Base-by-base conservation (phyloP, 2,888 invertebrate genomes). In the Clitarchus hookeri region DNA sequence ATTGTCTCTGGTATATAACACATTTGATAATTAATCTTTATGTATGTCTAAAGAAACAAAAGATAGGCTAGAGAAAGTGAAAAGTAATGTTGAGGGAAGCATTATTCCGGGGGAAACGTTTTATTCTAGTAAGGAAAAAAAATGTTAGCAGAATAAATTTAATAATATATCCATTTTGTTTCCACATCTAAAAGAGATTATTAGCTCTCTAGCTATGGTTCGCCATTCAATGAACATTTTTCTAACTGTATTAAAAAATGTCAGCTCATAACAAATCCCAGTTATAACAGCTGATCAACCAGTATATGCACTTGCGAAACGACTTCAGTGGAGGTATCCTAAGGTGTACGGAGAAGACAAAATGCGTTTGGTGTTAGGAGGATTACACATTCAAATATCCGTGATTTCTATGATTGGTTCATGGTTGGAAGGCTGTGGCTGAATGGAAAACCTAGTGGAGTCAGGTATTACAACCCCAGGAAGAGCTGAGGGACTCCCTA, bases 111-210 rank as follows among this genome's bases (percentile, higher is more conserved):
- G 79, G 79, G 79, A 12, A 26, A 12, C n/a, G 25, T n/a, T 78
- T n/a, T 79, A 25, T 13, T 79, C 13, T 79, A 4, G 79, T 79
- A 79, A 79, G 23, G n/a, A 79, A 79, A n/a, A n/a, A 79, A 79
- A n/a, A 26, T 12, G 4, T 79, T 12, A n/a, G 23, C 6, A n/a
- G 9, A 12, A 26, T 11, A 19, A n/a, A 79, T 27, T n/a, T 8
- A 79, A 79, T 0, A 79, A n/a, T 27, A 79, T n/a, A 13, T 6
- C 79, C 0, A 12, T 79, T 79, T 79, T 79, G 0, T 0, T 79
- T 79, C 79, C 79, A 79, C 79, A n/a, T 79, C 13, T 79, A 79
- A 79, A 79, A n/a, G 79, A 79, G 79, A 79, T n/a, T 79, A 79
- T 79, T 79, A n/a, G 23, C 25, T 79, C 3, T 79, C 79, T n/a